These are phyloP conservation scores for Luscinia luscinia DNA, from an alignment of 2,797 vertebrate species.

Conservation along the genomic window DNA sequence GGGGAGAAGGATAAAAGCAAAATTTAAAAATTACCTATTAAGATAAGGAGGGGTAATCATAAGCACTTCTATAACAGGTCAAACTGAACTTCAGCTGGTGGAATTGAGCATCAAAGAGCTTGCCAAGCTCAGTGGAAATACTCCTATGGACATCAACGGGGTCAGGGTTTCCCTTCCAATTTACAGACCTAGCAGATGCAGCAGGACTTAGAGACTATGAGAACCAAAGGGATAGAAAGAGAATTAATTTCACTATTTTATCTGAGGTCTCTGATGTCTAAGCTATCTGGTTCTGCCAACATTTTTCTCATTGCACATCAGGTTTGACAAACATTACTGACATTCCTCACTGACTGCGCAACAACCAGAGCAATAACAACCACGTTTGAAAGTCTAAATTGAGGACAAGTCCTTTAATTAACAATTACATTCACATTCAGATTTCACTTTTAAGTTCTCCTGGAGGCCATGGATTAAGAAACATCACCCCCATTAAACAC, in stretches of 20 bases:
- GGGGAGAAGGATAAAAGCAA: neutral
- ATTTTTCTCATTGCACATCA: conserved; percentile 14
- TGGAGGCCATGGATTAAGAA: conserved; percentile 56
- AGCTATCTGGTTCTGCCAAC: conserved; percentile 12
- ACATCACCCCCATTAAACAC: neutral
- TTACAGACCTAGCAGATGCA: neutral
- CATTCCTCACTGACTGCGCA: neutral
- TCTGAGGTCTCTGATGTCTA: neutral
- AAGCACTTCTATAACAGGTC: neutral
- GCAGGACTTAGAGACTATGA: neutral
- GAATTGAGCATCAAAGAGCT: neutral
- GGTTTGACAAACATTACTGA: conserved; percentile 23
- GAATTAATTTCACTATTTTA: neutral
- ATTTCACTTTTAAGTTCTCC: conserved; percentile 73
- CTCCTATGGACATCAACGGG: neutral
- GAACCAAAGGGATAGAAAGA: neutral
- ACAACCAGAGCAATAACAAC: neutral
- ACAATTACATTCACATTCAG: conserved; percentile 70
- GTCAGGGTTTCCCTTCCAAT: neutral
- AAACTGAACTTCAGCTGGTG: neutral
- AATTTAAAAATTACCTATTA: neutral
- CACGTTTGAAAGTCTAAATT: neutral
- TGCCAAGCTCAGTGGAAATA: neutral
- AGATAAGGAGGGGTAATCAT: neutral
- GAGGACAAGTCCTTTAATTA: conserved; percentile 55